phyloP scores from a whole-genome alignment of 1,140 invertebrate species.

The Drosophila kurseongensis region DNA sequence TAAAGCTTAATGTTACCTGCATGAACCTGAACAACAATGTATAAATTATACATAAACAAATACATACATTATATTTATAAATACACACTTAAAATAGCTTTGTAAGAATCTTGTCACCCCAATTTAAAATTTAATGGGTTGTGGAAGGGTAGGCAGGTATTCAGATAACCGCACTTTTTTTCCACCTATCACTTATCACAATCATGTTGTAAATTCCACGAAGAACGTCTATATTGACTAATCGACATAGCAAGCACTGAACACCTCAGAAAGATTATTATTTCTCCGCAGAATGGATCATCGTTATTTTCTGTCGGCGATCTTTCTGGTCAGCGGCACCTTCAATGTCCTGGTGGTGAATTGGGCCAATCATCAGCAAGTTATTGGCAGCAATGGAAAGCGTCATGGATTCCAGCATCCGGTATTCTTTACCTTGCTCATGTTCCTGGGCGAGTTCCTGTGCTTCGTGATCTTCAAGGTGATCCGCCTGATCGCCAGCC shows the following conservation, averaged over 20 bases:
- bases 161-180: slow-evolving; percentile 7
- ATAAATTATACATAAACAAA: no score
- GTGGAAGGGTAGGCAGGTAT: background rate
- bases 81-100: no score
- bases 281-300: slow-evolving; percentile 52
- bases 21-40: no score
- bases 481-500: slow-evolving; percentile 86
- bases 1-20: no score
- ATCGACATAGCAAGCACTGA: slow-evolving; percentile 39
- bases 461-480: slow-evolving; percentile 92
- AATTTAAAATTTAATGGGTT: no score
- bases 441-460: slow-evolving; percentile 96
- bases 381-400: slow-evolving; percentile 88
- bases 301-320: slow-evolving; percentile 43
- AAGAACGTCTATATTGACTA: slow-evolving; percentile 54
- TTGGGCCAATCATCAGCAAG: slow-evolving; percentile 91
- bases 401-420: slow-evolving; percentile 92
- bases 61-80: no score
- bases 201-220: slow-evolving; percentile 38
- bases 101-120: no score
- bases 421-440: slow-evolving; percentile 93
- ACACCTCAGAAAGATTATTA: background rate
- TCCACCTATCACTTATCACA: slow-evolving; percentile 25
- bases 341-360: slow-evolving; percentile 69
- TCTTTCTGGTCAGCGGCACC: slow-evolving; percentile 66